Evolutionary conservation across 1,140 invertebrate species (phyloP).

Genomic region (Armadillidium nasatum): DNA sequence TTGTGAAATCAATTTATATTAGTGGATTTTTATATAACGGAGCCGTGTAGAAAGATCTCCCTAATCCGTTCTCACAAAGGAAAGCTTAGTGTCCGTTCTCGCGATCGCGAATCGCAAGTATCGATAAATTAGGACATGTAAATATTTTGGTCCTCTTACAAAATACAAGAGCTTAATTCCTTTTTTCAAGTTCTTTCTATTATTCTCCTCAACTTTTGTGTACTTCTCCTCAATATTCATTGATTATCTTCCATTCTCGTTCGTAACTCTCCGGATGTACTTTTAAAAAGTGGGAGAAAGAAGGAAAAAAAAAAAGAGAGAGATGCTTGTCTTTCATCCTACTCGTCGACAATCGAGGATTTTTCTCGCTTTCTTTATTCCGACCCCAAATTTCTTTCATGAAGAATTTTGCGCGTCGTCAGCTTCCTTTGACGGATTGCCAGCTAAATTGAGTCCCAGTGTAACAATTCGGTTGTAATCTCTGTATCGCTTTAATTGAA

Average conservation of each 20-base stretch:
- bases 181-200: neutral
- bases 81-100: neutral
- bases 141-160: neutral
- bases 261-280: slow-evolving; percentile 9
- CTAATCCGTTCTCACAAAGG: neutral
- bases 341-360: neutral
- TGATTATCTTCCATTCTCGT: slow-evolving; percentile 2
- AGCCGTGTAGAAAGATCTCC: too few relatives aligned
- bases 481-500: slow-evolving; percentile 23
- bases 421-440: slow-evolving; percentile 13
- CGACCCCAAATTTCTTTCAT: slow-evolving; percentile 14
- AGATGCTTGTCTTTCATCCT: neutral
- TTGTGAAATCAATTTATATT: too few relatives aligned
- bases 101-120: neutral
- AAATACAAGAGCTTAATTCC: neutral
- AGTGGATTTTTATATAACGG: too few relatives aligned
- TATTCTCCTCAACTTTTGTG: neutral
- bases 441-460: slow-evolving; percentile 20
- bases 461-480: slow-evolving; percentile 22
- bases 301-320: too few relatives aligned
- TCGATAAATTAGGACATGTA: neutral
- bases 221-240: neutral
- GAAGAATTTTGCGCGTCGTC: neutral
- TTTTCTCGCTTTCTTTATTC: slow-evolving; percentile 13
- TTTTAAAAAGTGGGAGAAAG: neutral